A percentile compares a stretch with the other conserved stretches of the same genome.
These are phyloP conservation scores for Gandaritis pyraliata DNA, from an alignment of 2,888 invertebrate genomes.

Conservation along the genomic window DNA sequence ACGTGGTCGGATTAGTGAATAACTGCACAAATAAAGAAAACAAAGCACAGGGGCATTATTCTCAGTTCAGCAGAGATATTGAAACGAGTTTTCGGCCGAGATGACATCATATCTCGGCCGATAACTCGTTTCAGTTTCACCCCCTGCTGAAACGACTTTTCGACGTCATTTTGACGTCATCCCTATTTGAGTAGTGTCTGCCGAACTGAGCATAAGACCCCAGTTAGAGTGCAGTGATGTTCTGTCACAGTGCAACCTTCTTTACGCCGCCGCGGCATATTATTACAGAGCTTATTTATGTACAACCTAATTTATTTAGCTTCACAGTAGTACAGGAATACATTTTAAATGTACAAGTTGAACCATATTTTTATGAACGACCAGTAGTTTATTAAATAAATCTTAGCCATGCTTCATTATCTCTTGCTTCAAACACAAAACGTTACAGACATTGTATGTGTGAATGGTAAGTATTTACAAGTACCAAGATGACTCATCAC, in stretches of 20 bases:
- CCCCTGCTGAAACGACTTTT: no score
- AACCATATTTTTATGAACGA: not conserved
- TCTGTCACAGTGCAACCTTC: slow-evolving; percentile 45
- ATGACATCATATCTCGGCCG: no score
- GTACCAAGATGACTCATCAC: not conserved
- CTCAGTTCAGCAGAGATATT: no score
- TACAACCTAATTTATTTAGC: slow-evolving; percentile 46
- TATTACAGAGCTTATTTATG: slow-evolving; percentile 50
- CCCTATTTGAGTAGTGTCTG: no score
- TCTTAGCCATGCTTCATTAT: slow-evolving; percentile 15
- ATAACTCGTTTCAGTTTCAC: no score
- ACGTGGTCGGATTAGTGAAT: slow-evolving; percentile 44
- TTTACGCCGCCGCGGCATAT: slow-evolving; percentile 37
- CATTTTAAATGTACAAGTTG: slow-evolving; percentile 19
- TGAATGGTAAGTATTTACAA: slow-evolving; percentile 9
- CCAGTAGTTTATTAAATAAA: no score
- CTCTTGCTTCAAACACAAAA: slow-evolving; percentile 16
- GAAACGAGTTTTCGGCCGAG: no score
- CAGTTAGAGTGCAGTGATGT: slow-evolving; percentile 51
- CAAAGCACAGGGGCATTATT: no score
- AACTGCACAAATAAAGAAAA: slow-evolving; percentile 64
- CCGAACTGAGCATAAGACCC: no score
- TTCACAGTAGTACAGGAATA: slow-evolving; percentile 23
- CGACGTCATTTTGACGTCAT: no score
- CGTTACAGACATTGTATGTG: slow-evolving; percentile 4